phyloP scores from a whole-genome alignment of 2,797 vertebrate species.

The Neoniphon sammara region DNA sequence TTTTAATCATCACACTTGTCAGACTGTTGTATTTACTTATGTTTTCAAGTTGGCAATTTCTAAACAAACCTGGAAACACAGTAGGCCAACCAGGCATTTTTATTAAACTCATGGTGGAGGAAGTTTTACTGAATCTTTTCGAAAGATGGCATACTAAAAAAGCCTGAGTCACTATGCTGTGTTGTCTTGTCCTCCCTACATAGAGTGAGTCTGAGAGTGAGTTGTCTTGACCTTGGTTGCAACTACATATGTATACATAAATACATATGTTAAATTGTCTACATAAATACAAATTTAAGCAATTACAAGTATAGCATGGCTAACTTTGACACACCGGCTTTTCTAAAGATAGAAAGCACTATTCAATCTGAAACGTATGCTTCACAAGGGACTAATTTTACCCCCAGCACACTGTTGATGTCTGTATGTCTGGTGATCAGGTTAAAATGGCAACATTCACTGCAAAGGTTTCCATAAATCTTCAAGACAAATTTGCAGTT shows the following conservation, averaged over 20 bases:
- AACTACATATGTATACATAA: neutral
- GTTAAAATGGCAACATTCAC: neutral
- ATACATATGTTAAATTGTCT: too few relatives aligned
- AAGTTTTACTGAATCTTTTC: constrained; percentile 28
- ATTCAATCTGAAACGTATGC: neutral
- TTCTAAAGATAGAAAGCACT: too few relatives aligned
- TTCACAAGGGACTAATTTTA: neutral
- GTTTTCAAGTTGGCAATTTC: constrained; percentile 6
- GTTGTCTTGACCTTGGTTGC: constrained; percentile 58
- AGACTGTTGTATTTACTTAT: constrained; percentile 13
- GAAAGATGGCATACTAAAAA: constrained; percentile 44
- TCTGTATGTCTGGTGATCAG: neutral
- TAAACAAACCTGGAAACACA: constrained; percentile 45
- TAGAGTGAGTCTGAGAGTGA: constrained; percentile 69
- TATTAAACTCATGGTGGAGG: neutral
- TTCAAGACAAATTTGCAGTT: neutral
- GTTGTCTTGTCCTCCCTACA: constrained; percentile 70
- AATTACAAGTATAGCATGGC: too few relatives aligned
- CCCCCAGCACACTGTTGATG: neutral
- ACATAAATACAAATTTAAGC: too few relatives aligned
- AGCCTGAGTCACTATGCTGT: constrained; percentile 63
- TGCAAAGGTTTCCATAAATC: neutral
- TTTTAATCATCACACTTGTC: constrained; percentile 20
- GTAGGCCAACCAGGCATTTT: constrained; percentile 46
- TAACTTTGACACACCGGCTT: too few relatives aligned